Percentiles rank a stretch among this genome's conserved stretches.
These are phyloP conservation scores for Takifugu rubripes DNA, from an alignment of 2,797 vertebrate species.

Conservation along the genomic window DNA sequence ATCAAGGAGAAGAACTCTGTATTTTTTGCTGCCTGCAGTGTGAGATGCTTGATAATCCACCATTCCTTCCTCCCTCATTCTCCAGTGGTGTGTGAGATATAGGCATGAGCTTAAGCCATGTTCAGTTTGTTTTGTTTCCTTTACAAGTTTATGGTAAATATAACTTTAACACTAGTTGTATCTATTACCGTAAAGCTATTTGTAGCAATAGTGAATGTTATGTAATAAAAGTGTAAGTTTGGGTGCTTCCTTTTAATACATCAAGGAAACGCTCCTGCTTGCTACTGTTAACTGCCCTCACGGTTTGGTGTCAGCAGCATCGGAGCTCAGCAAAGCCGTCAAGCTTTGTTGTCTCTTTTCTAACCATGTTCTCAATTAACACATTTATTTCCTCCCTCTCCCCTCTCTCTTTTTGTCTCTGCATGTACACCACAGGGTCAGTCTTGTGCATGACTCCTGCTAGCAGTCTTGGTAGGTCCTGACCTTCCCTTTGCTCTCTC, in stretches of 20 bases:
- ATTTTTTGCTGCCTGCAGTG: constrained; percentile 12
- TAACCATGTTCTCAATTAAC: constrained; percentile 70
- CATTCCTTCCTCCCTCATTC: constrained; percentile 6
- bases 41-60: constrained; percentile 28
- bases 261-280: constrained; percentile 23
- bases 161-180: no score
- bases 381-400: constrained; percentile 70
- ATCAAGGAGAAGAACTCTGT: constrained; percentile 11
- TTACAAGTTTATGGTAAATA: no score
- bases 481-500: constrained; percentile 52
- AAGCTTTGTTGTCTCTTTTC: constrained; percentile 49
- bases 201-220: no score
- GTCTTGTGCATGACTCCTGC: constrained; percentile 99
- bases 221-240: no score
- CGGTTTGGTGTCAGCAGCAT: constrained; percentile 29
- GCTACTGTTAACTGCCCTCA: constrained; percentile 30
- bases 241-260: constrained; percentile 13
- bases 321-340: constrained; percentile 26
- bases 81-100: constrained; percentile 19
- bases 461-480: constrained; percentile 99
- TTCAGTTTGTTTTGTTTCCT: no score
- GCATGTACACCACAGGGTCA: constrained; percentile 95
- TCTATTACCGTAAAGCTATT: no score
- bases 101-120: constrained; percentile 22
- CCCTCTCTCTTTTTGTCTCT: constrained; percentile 72